These are phyloP conservation scores for Cotesia glomerata DNA, from an alignment of 1,140 invertebrate genomes.

Conservation along the genomic window DNA sequence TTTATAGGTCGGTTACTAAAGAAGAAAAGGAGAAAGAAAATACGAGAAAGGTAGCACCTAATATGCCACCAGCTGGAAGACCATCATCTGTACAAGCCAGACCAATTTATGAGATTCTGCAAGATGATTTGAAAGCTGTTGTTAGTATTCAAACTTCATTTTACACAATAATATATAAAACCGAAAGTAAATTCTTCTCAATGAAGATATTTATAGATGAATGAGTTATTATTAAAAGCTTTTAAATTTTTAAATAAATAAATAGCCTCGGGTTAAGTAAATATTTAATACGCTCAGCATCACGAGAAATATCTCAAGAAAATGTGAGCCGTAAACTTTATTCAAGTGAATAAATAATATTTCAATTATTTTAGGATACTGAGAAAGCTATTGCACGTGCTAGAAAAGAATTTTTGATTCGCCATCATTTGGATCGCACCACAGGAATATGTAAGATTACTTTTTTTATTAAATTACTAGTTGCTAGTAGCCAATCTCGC, in stretches of 20 bases:
- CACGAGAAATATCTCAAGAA: no score
- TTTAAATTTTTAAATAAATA: no score
- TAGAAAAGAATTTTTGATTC: slow-evolving; percentile 67
- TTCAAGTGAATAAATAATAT: background rate
- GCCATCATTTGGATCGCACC: slow-evolving; percentile 75
- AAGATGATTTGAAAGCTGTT: slow-evolving; percentile 56
- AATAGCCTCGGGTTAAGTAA: background rate
- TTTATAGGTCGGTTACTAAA: slow-evolving; percentile 75
- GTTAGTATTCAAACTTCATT: background rate
- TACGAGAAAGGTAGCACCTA: slow-evolving; percentile 71
- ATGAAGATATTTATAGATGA: no score
- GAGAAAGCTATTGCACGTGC: slow-evolving; percentile 63
- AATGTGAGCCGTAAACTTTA: no score
- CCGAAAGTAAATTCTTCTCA: background rate
- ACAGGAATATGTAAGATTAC: slow-evolving; percentile 67
- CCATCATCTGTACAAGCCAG: slow-evolving; percentile 59
- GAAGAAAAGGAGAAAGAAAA: slow-evolving; percentile 88
- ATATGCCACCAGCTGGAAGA: slow-evolving; percentile 53
- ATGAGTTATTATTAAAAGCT: no score
- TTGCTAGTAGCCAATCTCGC: no score
- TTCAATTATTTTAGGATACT: slow-evolving; percentile 49
- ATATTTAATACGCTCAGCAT: slow-evolving; percentile 4
- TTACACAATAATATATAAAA: no score
- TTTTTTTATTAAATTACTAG: no score
- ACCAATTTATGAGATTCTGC: slow-evolving; percentile 52